Conservation (phyloP, 2,113 vertebrate species). For the Anguilla rostrata region DNA sequence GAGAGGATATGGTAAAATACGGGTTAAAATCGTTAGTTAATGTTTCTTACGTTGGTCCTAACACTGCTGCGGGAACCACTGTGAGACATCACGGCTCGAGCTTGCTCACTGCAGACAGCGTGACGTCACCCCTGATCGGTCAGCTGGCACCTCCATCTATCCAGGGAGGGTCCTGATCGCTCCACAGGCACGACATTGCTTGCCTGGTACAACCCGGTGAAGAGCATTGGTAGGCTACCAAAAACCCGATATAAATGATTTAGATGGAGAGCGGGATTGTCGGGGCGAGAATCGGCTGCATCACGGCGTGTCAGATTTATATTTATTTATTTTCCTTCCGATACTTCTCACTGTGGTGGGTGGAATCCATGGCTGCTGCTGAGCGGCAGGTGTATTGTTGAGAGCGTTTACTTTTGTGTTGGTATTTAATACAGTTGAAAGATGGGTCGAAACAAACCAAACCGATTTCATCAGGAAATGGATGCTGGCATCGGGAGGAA, state of each 20-base stretch:
- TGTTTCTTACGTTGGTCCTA: background rate
- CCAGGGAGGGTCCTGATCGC: conserved; percentile 61
- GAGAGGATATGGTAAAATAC: background rate
- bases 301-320: conserved; percentile 53
- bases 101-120: conserved; percentile 55
- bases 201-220: background rate
- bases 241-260: conserved; percentile 31
- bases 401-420: conserved; percentile 44
- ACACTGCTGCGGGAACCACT: conserved; percentile 15
- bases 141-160: conserved; percentile 63
- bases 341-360: conserved; percentile 53
- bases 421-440: conserved; percentile 47
- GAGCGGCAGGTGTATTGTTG: conserved; percentile 68
- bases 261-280: conserved; percentile 21
- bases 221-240: conserved; percentile 35
- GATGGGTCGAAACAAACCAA: conserved; percentile 47
- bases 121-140: conserved; percentile 66
- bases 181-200: conserved; percentile 33
- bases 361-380: conserved; percentile 62
- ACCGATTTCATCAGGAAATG: conserved; percentile 34
- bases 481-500: conserved; percentile 35
- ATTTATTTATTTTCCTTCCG: conserved; percentile 41
- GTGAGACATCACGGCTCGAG: conserved; percentile 30
- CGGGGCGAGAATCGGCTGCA: conserved; percentile 30
- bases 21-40: background rate